Conservation (phyloP, 2,888 invertebrate genomes). For the Creontiades dilutus region DNA sequence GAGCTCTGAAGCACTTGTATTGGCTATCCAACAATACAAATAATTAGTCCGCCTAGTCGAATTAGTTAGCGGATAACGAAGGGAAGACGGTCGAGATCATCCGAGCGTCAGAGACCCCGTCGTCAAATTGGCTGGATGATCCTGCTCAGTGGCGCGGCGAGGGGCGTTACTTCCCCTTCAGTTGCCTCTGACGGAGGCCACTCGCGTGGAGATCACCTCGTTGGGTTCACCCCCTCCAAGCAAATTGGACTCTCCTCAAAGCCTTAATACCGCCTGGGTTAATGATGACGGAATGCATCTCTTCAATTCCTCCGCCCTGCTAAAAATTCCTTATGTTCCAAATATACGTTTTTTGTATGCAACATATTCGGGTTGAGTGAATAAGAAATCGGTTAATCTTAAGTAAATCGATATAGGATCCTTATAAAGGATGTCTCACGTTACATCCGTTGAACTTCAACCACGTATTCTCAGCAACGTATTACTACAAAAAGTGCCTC, state of each 20-base stretch:
- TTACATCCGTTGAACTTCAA: no score
- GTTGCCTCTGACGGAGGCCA: neutral
- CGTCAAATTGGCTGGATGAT: slow-evolving; percentile 8
- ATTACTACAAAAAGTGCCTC: no score
- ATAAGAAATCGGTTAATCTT: no score
- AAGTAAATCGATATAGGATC: no score
- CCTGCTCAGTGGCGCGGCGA: slow-evolving; percentile 19
- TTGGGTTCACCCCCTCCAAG: neutral
- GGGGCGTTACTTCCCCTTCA: neutral
- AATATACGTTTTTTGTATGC: no score
- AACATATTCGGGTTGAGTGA: no score
- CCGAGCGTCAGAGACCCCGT: neutral
- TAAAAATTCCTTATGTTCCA: no score
- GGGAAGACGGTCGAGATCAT: neutral
- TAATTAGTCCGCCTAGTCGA: neutral
- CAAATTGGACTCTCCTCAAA: slow-evolving; percentile 29
- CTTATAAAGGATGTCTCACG: no score
- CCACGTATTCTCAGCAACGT: no score
- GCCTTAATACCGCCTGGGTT: neutral
- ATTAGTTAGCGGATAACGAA: neutral
- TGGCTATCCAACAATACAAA: no score
- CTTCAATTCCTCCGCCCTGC: neutral
- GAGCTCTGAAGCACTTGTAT: no score
- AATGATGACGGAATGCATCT: neutral
- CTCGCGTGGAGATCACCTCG: slow-evolving; percentile 36